Conservation (phyloP, 2,113 vertebrate genomes). For the Daphoenositta chrysoptera region DNA sequence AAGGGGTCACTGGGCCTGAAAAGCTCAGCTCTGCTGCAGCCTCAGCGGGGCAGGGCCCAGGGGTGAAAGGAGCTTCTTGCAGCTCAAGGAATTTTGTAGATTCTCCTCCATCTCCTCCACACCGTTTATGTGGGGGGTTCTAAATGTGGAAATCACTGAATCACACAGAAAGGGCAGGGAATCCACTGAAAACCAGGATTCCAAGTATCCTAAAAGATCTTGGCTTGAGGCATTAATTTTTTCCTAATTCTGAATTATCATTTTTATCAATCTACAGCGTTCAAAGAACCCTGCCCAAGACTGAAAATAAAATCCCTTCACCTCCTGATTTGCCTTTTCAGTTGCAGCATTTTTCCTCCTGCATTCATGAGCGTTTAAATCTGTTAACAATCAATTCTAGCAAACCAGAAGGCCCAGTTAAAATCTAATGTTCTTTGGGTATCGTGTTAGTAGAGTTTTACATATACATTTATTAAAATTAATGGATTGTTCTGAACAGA, state of each 20-base stretch:
- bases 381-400: background rate
- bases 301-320: background rate
- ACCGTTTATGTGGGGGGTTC: accelerated
- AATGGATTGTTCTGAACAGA: background rate
- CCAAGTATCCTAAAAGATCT: background rate
- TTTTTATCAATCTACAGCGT: background rate
- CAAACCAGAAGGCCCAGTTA: background rate
- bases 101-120: conserved; percentile 1
- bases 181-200: background rate
- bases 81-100: background rate
- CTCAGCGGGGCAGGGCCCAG: background rate
- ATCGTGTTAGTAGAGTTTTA: background rate
- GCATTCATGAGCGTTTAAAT: background rate
- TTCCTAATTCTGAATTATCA: background rate
- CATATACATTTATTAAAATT: background rate
- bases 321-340: background rate
- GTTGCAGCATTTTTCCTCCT: background rate
- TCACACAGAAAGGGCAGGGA: background rate
- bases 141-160: background rate
- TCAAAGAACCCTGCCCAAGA: background rate
- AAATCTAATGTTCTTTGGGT: background rate
- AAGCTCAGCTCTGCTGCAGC: background rate
- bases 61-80: background rate
- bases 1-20: accelerated
- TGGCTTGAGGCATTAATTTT: background rate